Conservation (phyloP, 2,888 invertebrate genomes). For the Patella ulyssiponensis region DNA sequence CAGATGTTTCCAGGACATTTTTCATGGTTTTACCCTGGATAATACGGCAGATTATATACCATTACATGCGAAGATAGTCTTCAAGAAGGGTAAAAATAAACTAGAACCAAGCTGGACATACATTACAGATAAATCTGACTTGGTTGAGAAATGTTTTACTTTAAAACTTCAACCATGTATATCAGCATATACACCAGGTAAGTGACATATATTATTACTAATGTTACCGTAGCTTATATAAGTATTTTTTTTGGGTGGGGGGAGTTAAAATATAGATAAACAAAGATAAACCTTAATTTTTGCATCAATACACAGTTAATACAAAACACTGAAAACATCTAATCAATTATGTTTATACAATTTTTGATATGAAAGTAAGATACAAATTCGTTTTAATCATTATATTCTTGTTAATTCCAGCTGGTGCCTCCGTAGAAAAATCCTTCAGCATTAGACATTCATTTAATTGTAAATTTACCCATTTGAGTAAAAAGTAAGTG, state of each 20-base stretch:
- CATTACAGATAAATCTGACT: background rate
- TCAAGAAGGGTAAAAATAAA: background rate
- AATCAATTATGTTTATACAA: too few relatives aligned
- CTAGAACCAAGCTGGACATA: background rate
- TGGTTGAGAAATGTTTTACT: conserved; percentile 3
- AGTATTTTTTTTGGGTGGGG: too few relatives aligned
- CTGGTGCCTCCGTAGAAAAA: conserved; percentile 37
- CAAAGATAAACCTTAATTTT: too few relatives aligned
- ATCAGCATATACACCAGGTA: conserved; percentile 11
- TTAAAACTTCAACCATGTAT: background rate
- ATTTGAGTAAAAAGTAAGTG: conserved; percentile 79
- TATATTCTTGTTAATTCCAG: background rate
- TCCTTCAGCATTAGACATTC: conserved; percentile 87
- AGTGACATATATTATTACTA: background rate
- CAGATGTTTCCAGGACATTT: conserved; percentile 35
- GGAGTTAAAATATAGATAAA: too few relatives aligned
- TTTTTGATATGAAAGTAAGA: too few relatives aligned
- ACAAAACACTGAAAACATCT: too few relatives aligned
- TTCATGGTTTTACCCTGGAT: background rate
- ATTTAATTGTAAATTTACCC: conserved; percentile 82
- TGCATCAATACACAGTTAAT: too few relatives aligned
- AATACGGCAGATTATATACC: background rate
- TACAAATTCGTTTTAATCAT: background rate
- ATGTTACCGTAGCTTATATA: background rate
- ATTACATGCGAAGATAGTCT: background rate